Conservation (phyloP, 1,140 invertebrate genomes). For the Ips nitidus region DNA sequence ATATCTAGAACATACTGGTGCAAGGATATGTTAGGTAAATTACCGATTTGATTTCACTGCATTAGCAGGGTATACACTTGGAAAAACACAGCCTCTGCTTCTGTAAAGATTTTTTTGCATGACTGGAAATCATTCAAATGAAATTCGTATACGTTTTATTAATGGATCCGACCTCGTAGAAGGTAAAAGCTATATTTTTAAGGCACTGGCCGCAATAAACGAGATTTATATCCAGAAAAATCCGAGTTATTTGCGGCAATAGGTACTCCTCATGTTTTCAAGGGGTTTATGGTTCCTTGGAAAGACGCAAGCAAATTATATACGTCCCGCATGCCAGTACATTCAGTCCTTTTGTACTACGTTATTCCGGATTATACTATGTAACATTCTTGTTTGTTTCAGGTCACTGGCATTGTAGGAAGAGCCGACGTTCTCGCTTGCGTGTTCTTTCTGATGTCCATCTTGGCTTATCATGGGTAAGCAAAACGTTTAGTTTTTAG, state of each 20-base stretch:
- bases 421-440: constrained; percentile 82
- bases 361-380: background rate
- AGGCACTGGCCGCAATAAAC: constrained; percentile 19
- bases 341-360: too few relatives aligned
- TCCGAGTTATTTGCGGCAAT: constrained; percentile 14
- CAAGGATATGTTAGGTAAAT: too few relatives aligned
- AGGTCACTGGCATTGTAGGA: constrained; percentile 80
- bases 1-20: too few relatives aligned
- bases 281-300: constrained; percentile 9
- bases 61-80: too few relatives aligned
- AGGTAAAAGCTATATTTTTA: constrained; percentile 8
- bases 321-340: too few relatives aligned
- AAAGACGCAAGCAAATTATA: background rate
- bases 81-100: too few relatives aligned
- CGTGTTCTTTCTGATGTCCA: constrained; percentile 78
- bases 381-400: constrained; percentile 51
- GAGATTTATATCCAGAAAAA: constrained; percentile 18
- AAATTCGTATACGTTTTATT: background rate
- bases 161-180: constrained; percentile 5
- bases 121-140: too few relatives aligned
- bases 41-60: too few relatives aligned
- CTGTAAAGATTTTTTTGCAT: too few relatives aligned
- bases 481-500: constrained; percentile 31
- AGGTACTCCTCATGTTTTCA: constrained; percentile 10
- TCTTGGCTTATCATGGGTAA: constrained; percentile 80